Percentiles rank a stretch among this genome's conserved stretches.
phyloP scores from a whole-genome alignment of 2,888 invertebrate species.

The Ferdinandea cuprea region DNA sequence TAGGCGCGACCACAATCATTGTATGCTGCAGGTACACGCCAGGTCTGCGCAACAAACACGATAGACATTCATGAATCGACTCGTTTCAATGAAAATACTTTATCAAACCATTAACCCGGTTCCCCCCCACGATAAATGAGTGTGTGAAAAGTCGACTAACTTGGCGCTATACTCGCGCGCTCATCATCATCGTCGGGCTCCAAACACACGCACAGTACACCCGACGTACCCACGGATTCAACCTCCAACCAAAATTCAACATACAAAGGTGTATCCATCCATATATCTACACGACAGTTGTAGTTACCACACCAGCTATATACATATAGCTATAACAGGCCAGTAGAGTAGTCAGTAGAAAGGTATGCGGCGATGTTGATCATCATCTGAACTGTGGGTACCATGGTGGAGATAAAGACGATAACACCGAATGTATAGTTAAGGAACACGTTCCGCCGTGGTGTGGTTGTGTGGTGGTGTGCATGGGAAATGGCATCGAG shows the following conservation, averaged over 20 bases:
- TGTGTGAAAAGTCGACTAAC: constrained; percentile 61
- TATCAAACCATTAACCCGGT: constrained; percentile 46
- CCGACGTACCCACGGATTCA: constrained; percentile 13
- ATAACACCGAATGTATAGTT: constrained; percentile 47
- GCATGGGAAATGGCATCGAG: constrained; percentile 60
- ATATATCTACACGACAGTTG: neutral
- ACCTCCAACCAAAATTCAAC: constrained; percentile 45
- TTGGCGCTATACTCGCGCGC: constrained; percentile 47
- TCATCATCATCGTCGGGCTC: constrained; percentile 33
- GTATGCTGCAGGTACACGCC: neutral
- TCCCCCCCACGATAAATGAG: constrained; percentile 9
- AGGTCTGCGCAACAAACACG: constrained; percentile 23
- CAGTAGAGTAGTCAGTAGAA: constrained; percentile 44
- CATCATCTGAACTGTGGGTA: constrained; percentile 57
- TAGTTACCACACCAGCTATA: neutral
- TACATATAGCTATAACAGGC: constrained; percentile 6
- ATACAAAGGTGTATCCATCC: neutral
- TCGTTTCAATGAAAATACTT: constrained; percentile 58
- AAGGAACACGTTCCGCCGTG: constrained; percentile 58
- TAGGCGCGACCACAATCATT: constrained; percentile 4
- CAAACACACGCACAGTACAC: constrained; percentile 22
- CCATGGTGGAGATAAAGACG: constrained; percentile 61
- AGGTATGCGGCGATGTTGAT: constrained; percentile 49
- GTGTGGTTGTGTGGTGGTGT: constrained; percentile 36
- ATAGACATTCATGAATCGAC: constrained; percentile 54